phyloP scores from a whole-genome alignment of 2,888 invertebrate species.

The Epinotia nisella region DNA sequence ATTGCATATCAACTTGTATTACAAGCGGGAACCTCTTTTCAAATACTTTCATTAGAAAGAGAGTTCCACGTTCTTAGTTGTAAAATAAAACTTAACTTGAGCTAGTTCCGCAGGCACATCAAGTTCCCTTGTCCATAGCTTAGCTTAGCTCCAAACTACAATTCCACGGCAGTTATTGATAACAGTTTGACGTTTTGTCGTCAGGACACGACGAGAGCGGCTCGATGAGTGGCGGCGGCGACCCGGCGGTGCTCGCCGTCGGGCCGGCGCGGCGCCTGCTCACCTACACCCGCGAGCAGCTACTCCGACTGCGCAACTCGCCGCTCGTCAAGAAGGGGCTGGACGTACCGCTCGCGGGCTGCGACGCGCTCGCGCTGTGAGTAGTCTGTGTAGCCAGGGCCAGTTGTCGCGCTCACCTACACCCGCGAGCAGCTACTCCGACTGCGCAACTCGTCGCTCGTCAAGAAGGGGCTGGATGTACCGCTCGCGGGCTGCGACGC shows the following conservation, averaged over 20 bases:
- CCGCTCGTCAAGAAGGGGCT: slow-evolving; percentile 89
- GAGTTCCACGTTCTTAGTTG: not conserved
- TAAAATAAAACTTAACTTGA: not conserved
- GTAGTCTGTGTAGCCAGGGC: slow-evolving; percentile 66
- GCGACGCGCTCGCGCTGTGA: slow-evolving; percentile 75
- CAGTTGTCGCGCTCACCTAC: slow-evolving; percentile 84
- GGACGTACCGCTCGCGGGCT: slow-evolving; percentile 84
- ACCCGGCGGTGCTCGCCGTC: slow-evolving; percentile 85
- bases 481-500: slow-evolving; percentile 75
- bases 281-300: slow-evolving; percentile 87
- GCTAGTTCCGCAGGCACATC: too few relatives aligned
- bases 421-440: slow-evolving; percentile 89
- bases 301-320: slow-evolving; percentile 88
- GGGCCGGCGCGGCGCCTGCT: slow-evolving; percentile 78
- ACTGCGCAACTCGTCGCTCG: slow-evolving; percentile 88
- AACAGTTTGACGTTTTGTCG: not conserved
- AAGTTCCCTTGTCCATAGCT: not conserved
- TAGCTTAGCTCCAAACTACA: not conserved
- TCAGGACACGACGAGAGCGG: slow-evolving; percentile 70
- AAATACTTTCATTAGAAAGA: too few relatives aligned
- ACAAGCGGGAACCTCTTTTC: too few relatives aligned
- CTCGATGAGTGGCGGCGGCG: slow-evolving; percentile 68
- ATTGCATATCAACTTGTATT: too few relatives aligned
- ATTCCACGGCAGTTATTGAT: not conserved
- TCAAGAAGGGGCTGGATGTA: slow-evolving; percentile 89